Evolutionary conservation across 2,113 vertebrate species (phyloP).

Genomic region (Zapornia atra): DNA sequence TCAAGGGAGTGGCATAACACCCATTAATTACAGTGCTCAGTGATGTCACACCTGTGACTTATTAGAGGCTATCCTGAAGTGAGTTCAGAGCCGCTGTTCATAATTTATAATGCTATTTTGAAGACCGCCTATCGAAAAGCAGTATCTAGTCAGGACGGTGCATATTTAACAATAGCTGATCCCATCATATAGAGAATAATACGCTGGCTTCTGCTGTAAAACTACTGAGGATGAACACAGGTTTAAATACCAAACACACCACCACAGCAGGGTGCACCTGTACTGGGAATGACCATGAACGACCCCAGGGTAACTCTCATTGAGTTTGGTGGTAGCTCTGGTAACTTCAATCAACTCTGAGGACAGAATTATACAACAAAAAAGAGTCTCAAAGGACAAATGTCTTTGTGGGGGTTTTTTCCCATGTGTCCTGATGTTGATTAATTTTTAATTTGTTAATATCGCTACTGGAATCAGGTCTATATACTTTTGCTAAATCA

Average conservation of each 20-base stretch:
- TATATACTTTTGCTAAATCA: not conserved
- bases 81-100: slow-evolving; percentile 22
- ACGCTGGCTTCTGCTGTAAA: not conserved
- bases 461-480: not conserved
- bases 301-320: not conserved
- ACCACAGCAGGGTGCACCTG: not conserved
- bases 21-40: slow-evolving; percentile 28
- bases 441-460: not conserved
- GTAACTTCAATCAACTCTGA: not conserved
- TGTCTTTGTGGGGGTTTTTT: not conserved
- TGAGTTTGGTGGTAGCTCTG: not conserved
- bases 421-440: not conserved
- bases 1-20: slow-evolving; percentile 18
- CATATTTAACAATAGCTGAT: not conserved
- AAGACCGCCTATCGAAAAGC: not conserved
- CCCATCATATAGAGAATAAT: not conserved
- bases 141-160: not conserved
- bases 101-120: slow-evolving; percentile 19
- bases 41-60: slow-evolving; percentile 48
- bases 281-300: not conserved
- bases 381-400: not conserved
- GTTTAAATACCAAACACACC: not conserved
- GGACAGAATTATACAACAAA: not conserved
- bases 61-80: not conserved
- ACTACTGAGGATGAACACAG: rapidly evolving